Evolutionary conservation across 2,113 vertebrate genomes (phyloP).

Genomic region (Gasterosteus aculeatus): DNA sequence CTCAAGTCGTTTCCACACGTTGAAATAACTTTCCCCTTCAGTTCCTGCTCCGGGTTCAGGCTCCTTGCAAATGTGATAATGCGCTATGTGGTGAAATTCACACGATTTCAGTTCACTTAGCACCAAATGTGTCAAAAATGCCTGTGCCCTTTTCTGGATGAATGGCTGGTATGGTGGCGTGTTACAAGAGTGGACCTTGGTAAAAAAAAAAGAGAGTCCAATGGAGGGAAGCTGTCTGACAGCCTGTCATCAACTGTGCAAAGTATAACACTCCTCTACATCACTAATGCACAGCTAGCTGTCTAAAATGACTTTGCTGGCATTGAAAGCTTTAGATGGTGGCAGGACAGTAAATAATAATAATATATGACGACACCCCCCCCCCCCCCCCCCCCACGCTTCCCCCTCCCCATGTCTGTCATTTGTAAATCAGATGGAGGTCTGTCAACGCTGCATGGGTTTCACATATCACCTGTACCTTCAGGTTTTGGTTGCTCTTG

Average conservation of each 20-base stretch:
- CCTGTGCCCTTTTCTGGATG: conserved; percentile 80
- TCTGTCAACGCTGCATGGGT: conserved; percentile 8
- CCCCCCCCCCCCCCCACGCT: neutral
- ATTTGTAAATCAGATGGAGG: conserved; percentile 35
- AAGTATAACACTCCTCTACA: conserved; percentile 54
- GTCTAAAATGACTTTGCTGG: conserved; percentile 65
- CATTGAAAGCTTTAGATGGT: conserved; percentile 42
- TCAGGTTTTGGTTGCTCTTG: conserved; percentile 51
- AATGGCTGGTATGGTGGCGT: conserved; percentile 64
- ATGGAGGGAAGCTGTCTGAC: conserved; percentile 69
- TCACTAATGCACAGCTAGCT: conserved; percentile 69
- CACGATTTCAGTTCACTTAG: conserved; percentile 80
- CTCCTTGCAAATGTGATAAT: conserved; percentile 78
- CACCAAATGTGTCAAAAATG: conserved; percentile 79
- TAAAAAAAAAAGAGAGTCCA: conserved; percentile 58
- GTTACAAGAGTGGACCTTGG: conserved; percentile 65
- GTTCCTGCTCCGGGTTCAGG: conserved; percentile 50
- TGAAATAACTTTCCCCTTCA: conserved; percentile 56
- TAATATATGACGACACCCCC: conserved; percentile 35
- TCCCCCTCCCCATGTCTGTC: conserved; percentile 14
- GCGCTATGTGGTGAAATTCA: conserved; percentile 80
- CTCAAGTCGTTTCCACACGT: conserved; percentile 58
- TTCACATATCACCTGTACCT: conserved; percentile 45
- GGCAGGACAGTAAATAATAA: conserved; percentile 60
- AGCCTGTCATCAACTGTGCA: conserved; percentile 78